Conservation (phyloP, 2,797 vertebrate genomes). For the Apogon hyalosoma region DNA sequence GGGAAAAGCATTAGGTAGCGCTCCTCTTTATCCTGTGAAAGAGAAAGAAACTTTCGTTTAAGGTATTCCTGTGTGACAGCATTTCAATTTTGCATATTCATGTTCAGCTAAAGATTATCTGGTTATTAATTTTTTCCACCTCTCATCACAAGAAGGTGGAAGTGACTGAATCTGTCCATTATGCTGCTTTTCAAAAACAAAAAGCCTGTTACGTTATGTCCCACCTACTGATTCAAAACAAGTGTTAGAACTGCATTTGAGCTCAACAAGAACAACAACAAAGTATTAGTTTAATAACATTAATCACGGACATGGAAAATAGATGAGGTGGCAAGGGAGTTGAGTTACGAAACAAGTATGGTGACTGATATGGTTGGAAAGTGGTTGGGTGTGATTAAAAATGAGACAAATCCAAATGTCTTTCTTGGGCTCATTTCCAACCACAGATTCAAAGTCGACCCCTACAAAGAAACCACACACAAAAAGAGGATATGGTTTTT, state of each 20-base stretch:
- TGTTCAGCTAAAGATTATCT: neutral
- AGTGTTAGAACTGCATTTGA: neutral
- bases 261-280: neutral
- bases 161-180: neutral
- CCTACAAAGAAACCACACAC: conserved; percentile 62
- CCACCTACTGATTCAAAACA: conserved; percentile 10
- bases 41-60: conserved; percentile 11
- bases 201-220: neutral
- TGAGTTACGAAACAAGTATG: neutral
- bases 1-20: conserved; percentile 95
- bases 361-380: conserved; percentile 49
- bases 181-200: neutral
- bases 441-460: conserved; percentile 38
- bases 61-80: neutral
- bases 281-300: too few relatives aligned
- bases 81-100: neutral
- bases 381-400: conserved; percentile 34
- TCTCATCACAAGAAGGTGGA: neutral
- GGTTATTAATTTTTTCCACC: neutral
- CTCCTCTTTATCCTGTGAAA: conserved; percentile 93
- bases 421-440: conserved; percentile 44
- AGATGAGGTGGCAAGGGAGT: neutral
- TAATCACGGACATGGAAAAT: conserved; percentile 38
- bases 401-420: conserved; percentile 10
- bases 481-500: conserved; percentile 21